Percentiles rank a stretch among this genome's conserved stretches.
phyloP scores from a whole-genome alignment of 2,113 vertebrate genomes.

The Calonectris borealis region DNA sequence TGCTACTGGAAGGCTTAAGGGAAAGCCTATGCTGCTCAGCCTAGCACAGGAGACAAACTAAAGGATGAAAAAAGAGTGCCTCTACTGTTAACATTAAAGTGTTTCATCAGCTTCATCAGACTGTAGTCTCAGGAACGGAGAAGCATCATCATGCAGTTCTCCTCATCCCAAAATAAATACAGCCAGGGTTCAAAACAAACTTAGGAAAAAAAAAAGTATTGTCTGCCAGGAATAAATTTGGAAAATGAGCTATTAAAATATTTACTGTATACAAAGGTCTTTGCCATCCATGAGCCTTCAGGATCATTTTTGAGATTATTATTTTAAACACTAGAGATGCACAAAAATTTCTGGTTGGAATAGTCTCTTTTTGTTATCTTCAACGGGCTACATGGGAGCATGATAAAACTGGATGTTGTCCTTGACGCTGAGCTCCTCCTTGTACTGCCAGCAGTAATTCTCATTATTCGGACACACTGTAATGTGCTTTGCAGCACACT shows the following conservation, averaged over 20 bases:
- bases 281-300: not conserved
- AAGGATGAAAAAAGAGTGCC: not conserved
- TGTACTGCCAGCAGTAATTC: not conserved
- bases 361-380: not conserved
- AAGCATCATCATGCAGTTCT: not conserved
- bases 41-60: not conserved
- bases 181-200: not conserved
- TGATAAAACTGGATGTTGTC: not conserved
- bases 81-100: not conserved
- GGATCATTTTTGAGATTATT: not conserved
- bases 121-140: not conserved
- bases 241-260: not conserved
- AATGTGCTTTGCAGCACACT: not conserved
- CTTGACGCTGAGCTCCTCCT: not conserved
- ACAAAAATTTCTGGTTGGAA: not conserved
- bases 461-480: not conserved
- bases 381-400: not conserved
- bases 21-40: not conserved
- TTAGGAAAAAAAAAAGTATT: not conserved
- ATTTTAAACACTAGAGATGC: not conserved
- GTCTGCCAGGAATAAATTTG: not conserved
- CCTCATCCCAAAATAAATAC: slow-evolving; percentile 13
- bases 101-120: not conserved
- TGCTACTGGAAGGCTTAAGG: not conserved
- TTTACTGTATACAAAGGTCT: not conserved